These are phyloP conservation scores for Ondatra zibethicus DNA, from an alignment of 2,113 vertebrate species.

Conservation along the genomic window DNA sequence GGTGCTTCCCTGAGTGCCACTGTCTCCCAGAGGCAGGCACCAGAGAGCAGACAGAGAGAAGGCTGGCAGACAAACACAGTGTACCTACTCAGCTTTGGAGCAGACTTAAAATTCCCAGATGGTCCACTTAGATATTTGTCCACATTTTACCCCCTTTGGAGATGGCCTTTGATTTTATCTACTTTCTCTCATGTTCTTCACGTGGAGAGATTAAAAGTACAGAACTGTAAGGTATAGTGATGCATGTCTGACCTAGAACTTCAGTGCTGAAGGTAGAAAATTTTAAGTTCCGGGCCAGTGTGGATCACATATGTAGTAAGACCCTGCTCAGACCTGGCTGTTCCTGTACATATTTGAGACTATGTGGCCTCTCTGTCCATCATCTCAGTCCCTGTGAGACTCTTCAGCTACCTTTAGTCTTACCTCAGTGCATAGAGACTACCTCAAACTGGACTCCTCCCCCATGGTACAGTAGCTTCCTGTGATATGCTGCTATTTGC, in stretches of 20 bases:
- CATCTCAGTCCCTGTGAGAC: neutral
- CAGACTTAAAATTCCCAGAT: neutral
- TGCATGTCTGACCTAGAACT: neutral
- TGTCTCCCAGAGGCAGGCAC: neutral
- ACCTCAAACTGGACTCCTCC: neutral
- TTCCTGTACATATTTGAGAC: neutral
- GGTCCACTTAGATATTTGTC: neutral
- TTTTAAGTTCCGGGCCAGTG: neutral
- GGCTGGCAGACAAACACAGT: too few relatives aligned
- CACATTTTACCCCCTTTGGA: neutral
- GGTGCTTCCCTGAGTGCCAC: neutral
- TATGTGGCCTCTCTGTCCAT: neutral
- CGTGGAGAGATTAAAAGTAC: neutral
- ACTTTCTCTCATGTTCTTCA: neutral
- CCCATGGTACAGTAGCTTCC: fast-evolving
- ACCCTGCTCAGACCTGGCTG: neutral
- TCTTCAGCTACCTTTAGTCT: neutral
- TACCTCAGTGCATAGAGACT: neutral
- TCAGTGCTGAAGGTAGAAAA: too few relatives aligned
- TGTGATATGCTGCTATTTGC: fast-evolving
- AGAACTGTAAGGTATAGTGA: neutral
- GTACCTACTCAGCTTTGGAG: neutral
- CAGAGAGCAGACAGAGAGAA: neutral
- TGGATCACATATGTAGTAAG: neutral
- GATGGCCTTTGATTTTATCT: neutral